Evolutionary conservation across 1,140 invertebrate genomes (phyloP).

Genomic region (Drosophila neocordata): DNA sequence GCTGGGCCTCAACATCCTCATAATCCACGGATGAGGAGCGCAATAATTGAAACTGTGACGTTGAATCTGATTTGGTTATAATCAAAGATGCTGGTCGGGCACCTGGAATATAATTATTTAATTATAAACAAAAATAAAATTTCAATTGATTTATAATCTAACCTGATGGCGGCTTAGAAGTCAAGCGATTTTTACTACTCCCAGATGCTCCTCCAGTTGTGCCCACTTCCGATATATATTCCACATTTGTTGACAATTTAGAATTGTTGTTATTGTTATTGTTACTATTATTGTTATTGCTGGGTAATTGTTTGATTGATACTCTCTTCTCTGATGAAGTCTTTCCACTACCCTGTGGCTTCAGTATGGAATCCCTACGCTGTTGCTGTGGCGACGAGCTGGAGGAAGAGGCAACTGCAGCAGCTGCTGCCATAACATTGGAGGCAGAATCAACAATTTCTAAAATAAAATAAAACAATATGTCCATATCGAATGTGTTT

Average conservation of each 20-base stretch:
- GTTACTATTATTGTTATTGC: conserved; percentile 34
- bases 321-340: conserved; percentile 68
- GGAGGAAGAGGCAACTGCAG: conserved; percentile 6
- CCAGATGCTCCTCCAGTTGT: conserved; percentile 41
- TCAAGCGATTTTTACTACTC: conserved; percentile 51
- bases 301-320: conserved; percentile 70
- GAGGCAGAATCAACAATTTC: conserved; percentile 1
- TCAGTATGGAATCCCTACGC: conserved; percentile 79
- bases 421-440: conserved; percentile 4
- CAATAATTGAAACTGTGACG: conserved; percentile 73
- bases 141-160: background rate
- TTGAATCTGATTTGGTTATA: conserved; percentile 73
- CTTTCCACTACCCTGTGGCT: conserved; percentile 77
- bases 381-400: conserved; percentile 47
- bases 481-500: conserved; percentile 1
- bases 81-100: conserved; percentile 79
- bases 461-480: conserved; percentile 1
- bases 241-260: conserved; percentile 65
- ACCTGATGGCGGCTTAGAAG: conserved; percentile 67
- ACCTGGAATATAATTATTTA: conserved; percentile 29
- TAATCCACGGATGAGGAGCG: conserved; percentile 81
- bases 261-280: conserved; percentile 59
- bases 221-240: conserved; percentile 71
- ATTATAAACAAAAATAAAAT: background rate
- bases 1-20: conserved; percentile 77